Evolutionary conservation across 2,113 vertebrate species (phyloP).

Genomic region (Glaucidium brasilianum): DNA sequence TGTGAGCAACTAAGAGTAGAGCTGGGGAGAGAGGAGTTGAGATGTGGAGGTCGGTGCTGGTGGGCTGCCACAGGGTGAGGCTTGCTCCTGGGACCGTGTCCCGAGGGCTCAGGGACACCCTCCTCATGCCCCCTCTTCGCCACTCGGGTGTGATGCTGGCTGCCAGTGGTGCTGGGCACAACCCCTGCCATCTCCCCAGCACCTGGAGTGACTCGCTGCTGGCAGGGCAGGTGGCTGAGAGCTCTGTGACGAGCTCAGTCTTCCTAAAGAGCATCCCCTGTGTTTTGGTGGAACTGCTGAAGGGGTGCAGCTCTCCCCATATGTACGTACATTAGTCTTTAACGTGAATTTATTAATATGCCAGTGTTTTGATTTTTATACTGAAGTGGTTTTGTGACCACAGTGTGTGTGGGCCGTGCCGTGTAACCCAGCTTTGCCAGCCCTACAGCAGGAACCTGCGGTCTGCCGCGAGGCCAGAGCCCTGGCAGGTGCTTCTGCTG

Average conservation of each 20-base stretch:
- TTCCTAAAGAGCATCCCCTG: not conserved
- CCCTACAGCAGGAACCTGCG: fast-evolving
- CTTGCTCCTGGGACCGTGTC: not conserved
- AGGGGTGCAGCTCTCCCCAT: not conserved
- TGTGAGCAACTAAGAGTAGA: not conserved
- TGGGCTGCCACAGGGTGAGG: not conserved
- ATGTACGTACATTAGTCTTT: not conserved
- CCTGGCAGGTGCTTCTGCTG: not conserved
- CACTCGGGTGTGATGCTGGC: not conserved
- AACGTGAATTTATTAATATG: not conserved
- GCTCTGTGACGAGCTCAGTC: not conserved
- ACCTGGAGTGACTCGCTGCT: not conserved
- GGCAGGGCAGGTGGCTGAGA: not conserved
- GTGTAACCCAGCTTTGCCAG: not conserved
- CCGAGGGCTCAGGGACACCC: too few relatives aligned
- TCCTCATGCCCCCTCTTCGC: not conserved
- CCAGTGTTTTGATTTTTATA: not conserved
- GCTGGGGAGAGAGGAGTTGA: not conserved
- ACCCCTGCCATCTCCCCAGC: fast-evolving
- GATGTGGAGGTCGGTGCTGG: fast-evolving
- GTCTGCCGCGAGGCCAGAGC: not conserved
- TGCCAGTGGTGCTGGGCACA: not conserved
- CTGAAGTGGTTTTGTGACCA: not conserved
- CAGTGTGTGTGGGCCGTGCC: fast-evolving
- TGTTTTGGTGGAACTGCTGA: not conserved